Evolutionary conservation across 1,140 invertebrate genomes (phyloP), one percentile per base, ranked within the genome.

Genomic region (Aphelinus certus): DNA sequence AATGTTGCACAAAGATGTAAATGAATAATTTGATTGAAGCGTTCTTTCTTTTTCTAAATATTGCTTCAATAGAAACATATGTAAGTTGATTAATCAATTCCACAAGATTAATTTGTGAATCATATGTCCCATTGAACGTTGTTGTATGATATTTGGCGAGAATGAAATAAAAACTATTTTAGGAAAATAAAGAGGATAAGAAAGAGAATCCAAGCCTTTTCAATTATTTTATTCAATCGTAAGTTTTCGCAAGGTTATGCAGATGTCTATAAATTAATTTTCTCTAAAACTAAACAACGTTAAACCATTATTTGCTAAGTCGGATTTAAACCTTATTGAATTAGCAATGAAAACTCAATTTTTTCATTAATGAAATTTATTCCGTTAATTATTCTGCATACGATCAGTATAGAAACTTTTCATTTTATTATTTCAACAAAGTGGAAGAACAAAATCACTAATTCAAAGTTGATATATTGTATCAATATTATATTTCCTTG

Each of bases 91-190:
- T 65, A 51, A 51, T 49, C 57, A 46, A 69, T 49, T 71, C 62
- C 42, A 43, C 45, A 71, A 48, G 58, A 62, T 7, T 57, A 64
- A 65, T 65, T 60, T 66, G 58, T n/a, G 9, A 73, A 73, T 73
- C 48, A 61, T 56, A 69, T 61, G 45, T 71, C 67, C 43, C 42
- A 72, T 66, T 45, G n/a, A 71, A 45, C 9, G 45, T 67, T 66
- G 51, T 76, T 76, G 75, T 76, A 68, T 55, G n/a, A 65, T 45
- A 76, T 71, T 76, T 66, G 68, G 45, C 55, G 68, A 65, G 60
- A 60, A 46, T 47, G 64, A 61, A 68, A 67, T 62, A 69, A 71
- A 71, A 68, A 68, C 68, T 76, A 76, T 76, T 76, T 71, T 71
- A 67, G 75, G 75, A 76, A 72, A 72, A 71, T 62, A 62, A 71